phyloP scores from a whole-genome alignment of 2,797 vertebrate species.

The Takifugu rubripes region DNA sequence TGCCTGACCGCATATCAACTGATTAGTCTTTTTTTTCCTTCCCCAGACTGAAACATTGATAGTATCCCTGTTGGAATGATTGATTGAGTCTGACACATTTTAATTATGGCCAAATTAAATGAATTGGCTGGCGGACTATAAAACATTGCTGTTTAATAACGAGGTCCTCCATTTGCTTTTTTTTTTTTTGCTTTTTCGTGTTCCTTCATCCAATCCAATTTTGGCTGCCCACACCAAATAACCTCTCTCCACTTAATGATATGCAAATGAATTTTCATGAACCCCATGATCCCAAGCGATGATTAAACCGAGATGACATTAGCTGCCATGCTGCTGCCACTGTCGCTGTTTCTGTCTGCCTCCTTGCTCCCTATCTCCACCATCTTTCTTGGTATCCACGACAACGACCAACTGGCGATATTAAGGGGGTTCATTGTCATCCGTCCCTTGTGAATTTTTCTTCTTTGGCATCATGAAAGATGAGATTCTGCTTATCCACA shows the following conservation, averaged over 20 bases:
- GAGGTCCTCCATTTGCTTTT: constrained; percentile 64
- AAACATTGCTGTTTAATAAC: constrained; percentile 79
- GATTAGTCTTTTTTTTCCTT: constrained; percentile 60
- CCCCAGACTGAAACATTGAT: constrained; percentile 68
- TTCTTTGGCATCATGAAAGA: constrained; percentile 40
- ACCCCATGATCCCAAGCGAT: constrained; percentile 76
- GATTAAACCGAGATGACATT: constrained; percentile 80
- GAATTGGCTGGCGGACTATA: constrained; percentile 76
- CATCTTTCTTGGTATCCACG: constrained; percentile 65
- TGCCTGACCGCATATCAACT: constrained; percentile 55
- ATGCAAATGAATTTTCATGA: constrained; percentile 81
- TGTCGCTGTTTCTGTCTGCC: constrained; percentile 68
- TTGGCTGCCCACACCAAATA: constrained; percentile 69
- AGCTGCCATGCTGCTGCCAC: constrained; percentile 69
- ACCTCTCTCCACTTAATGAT: constrained; percentile 78
- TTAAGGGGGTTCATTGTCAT: constrained; percentile 62
- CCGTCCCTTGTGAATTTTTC: constrained; percentile 56
- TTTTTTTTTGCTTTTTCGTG: constrained; percentile 19
- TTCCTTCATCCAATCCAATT: constrained; percentile 72
- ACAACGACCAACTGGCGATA: constrained; percentile 67
- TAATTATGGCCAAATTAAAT: constrained; percentile 78
- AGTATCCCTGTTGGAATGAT: constrained; percentile 70
- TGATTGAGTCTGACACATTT: constrained; percentile 79
- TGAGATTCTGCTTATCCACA: constrained; percentile 51
- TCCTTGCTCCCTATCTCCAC: constrained; percentile 58